Evolutionary conservation across 1,140 invertebrate genomes (phyloP).

Genomic region (Neodiprion fabricii): DNA sequence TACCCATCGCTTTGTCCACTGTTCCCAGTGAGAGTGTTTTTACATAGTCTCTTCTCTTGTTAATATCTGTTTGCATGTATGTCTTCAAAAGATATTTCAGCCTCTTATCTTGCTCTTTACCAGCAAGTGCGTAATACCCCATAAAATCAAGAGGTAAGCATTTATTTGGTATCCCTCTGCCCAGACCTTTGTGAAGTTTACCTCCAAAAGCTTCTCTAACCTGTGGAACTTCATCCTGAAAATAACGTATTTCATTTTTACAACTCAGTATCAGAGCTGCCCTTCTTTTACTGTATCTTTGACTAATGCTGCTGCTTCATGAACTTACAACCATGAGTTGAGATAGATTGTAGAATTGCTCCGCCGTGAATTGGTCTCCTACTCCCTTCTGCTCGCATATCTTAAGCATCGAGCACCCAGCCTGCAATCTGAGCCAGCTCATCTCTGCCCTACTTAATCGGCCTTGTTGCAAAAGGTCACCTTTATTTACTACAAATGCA

Average conservation of each 20-base stretch:
- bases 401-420: slow-evolving; percentile 95
- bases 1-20: slow-evolving; percentile 62
- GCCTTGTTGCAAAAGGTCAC: slow-evolving; percentile 82
- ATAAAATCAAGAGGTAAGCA: slow-evolving; percentile 96
- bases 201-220: slow-evolving; percentile 88
- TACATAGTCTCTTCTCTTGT: slow-evolving; percentile 89
- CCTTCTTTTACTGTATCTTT: not conserved
- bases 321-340: slow-evolving; percentile 83
- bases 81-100: slow-evolving; percentile 72
- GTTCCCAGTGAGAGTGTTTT: slow-evolving; percentile 73
- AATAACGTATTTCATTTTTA: slow-evolving; percentile 29
- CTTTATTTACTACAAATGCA: slow-evolving; percentile 88
- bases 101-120: slow-evolving; percentile 83
- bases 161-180: slow-evolving; percentile 82
- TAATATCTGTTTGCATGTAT: slow-evolving; percentile 87
- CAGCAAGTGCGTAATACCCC: slow-evolving; percentile 91
- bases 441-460: slow-evolving; percentile 83
- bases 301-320: not conserved
- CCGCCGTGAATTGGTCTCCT: slow-evolving; percentile 90
- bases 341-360: slow-evolving; percentile 94
- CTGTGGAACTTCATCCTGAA: slow-evolving; percentile 85
- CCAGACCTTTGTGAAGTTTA: slow-evolving; percentile 91
- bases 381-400: slow-evolving; percentile 96
- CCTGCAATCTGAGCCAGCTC: slow-evolving; percentile 88
- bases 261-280: slow-evolving; percentile 11